Evolutionary conservation across 2,888 invertebrate species (phyloP).

Genomic region (Hoplodrina blanda): DNA sequence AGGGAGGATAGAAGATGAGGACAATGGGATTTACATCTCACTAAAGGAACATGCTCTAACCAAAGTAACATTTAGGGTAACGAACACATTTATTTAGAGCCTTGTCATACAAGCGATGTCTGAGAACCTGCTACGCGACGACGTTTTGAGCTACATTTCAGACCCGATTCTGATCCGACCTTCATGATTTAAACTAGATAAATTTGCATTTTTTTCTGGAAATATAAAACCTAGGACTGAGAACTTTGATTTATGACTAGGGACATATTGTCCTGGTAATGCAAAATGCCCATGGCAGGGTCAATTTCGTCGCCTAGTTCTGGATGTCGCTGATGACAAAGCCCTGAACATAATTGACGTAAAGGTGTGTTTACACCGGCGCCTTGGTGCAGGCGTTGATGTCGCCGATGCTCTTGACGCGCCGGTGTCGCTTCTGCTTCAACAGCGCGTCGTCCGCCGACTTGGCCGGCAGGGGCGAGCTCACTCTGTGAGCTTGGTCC

Average conservation of each 20-base stretch:
- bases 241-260: constrained; percentile 7
- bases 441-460: constrained; percentile 84
- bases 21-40: constrained; percentile 46
- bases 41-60: constrained; percentile 49
- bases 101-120: constrained; percentile 46
- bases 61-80: constrained; percentile 54
- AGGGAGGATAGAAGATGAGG: constrained; percentile 28
- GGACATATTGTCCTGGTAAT: background rate
- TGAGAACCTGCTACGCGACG: constrained; percentile 19
- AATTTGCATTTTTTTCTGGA: constrained; percentile 11
- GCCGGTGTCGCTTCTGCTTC: constrained; percentile 91
- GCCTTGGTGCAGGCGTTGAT: constrained; percentile 91
- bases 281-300: background rate
- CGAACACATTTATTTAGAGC: constrained; percentile 48
- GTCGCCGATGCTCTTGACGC: constrained; percentile 94
- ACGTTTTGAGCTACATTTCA: constrained; percentile 21
- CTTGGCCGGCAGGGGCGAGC: constrained; percentile 87
- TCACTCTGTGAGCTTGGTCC: constrained; percentile 87
- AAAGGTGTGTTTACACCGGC: constrained; percentile 75
- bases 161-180: constrained; percentile 4
- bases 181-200: constrained; percentile 22
- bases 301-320: background rate
- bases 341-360: constrained; percentile 30
- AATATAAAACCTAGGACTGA: constrained; percentile 11
- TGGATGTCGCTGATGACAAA: constrained; percentile 3